Conservation (phyloP, 1,140 invertebrate genomes). For the Zaprionus lachaisei region DNA sequence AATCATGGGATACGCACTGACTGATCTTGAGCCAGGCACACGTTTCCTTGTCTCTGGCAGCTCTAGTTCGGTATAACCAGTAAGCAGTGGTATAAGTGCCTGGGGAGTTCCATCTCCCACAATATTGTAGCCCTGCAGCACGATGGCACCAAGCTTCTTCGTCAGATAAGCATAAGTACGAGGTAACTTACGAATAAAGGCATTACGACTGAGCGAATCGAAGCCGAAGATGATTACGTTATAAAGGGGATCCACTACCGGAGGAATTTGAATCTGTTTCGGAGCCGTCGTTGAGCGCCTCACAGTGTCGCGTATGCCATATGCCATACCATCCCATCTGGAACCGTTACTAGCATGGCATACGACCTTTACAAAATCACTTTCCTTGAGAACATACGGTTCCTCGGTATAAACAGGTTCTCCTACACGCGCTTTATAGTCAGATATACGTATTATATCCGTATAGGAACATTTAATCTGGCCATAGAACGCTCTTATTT, state of each 20-base stretch:
- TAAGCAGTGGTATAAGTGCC: constrained; percentile 95
- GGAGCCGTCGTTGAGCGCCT: constrained; percentile 46
- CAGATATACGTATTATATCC: constrained; percentile 88
- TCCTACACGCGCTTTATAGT: constrained; percentile 85
- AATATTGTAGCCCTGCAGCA: constrained; percentile 95
- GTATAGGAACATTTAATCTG: constrained; percentile 86
- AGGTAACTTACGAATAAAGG: constrained; percentile 94
- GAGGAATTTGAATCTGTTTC: constrained; percentile 51
- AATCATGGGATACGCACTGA: constrained; percentile 93
- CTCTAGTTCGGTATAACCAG: constrained; percentile 94
- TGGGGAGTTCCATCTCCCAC: constrained; percentile 98
- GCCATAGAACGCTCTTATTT: constrained; percentile 85
- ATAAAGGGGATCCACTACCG: constrained; percentile 43
- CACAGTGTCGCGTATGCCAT: constrained; percentile 74
- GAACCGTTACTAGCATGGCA: constrained; percentile 85
- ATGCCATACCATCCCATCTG: constrained; percentile 79
- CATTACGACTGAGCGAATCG: constrained; percentile 95
- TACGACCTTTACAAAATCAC: constrained; percentile 88
- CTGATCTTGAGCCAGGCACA: constrained; percentile 86
- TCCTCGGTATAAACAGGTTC: constrained; percentile 85
- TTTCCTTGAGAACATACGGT: constrained; percentile 87
- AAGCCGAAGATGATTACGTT: constrained; percentile 96
- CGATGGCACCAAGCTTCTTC: constrained; percentile 88
- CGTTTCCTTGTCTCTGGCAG: constrained; percentile 93
- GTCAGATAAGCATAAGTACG: constrained; percentile 91